Base-by-base conservation (phyloP, 1,140 invertebrate species). In the Bombus cullumanus region DNA sequence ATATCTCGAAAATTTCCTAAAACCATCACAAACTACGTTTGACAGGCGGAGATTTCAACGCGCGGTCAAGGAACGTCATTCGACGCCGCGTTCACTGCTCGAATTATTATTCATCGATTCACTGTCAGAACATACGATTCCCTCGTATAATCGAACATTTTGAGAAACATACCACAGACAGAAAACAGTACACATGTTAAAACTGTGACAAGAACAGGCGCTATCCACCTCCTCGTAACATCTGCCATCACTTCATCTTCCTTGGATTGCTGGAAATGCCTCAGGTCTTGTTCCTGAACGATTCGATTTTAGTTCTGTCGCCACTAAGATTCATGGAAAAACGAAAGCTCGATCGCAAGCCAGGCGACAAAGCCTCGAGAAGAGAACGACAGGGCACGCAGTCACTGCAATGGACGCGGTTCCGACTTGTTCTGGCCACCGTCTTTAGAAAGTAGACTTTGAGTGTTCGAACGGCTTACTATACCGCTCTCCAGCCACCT, bases 211-310 rank as follows among this genome's bases (percentile, higher is more conserved):
- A 89, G 37, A 69, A 69, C 66, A 66, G 47, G 77, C 57, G 77
- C 75, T 86, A 80, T 79, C 82, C 86, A 83, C 68, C 43, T 83
- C 80, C 43, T 90, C 74, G 84, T 88, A 89, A 90, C 87, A 86
- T 83, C 79, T 85, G 90, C 90, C 89, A 91, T 90, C 87, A 85
- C 90, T 86, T 91, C 90, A 90, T 90, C 39, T 88, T 91, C 41
- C 81, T 71, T 10, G 10, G 5, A 18, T 68, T 57, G 25, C 69
- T 53, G 18, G 22, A 39, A 71, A 69, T 62, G 37, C 12, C 25
- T 82, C 59, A 34, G 34, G 28, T 43, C 39, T 31, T 13, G 9
- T 34, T 43, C 12, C 25, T 0, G 15, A 53, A 41, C 59, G 31
- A 39, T 69, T 15, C 39, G 1, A 34, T 41, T 18, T 71, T n/a